Conservation (phyloP, 1,140 invertebrate species). For the Trissolcus basalis region DNA sequence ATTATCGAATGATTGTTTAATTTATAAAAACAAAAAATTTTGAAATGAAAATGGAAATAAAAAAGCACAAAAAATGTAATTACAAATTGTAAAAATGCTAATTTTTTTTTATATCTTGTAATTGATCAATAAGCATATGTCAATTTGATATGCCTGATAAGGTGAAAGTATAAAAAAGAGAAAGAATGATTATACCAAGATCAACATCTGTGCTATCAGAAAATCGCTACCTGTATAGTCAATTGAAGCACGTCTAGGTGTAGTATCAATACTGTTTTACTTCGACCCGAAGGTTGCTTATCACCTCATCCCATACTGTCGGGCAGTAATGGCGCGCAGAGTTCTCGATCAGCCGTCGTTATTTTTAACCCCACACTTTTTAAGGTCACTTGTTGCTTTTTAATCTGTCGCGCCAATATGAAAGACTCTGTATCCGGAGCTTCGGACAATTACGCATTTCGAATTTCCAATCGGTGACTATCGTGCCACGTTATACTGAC, state of each 20-base stretch:
- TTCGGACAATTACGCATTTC: slow-evolving; percentile 63
- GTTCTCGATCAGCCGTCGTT: slow-evolving; percentile 72
- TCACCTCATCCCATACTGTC: slow-evolving; percentile 62
- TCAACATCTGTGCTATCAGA: slow-evolving; percentile 29
- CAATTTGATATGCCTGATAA: too few species aligned
- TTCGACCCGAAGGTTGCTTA: slow-evolving; percentile 67
- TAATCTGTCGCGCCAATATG: slow-evolving; percentile 68
- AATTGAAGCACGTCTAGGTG: slow-evolving; percentile 51
- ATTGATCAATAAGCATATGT: too few species aligned
- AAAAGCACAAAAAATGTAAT: too few species aligned
- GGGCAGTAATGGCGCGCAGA: slow-evolving; percentile 65
- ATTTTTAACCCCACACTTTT: slow-evolving; percentile 73
- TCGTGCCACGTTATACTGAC: slow-evolving; percentile 51
- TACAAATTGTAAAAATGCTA: too few species aligned
- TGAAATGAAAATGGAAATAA: too few species aligned
- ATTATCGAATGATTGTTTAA: too few species aligned
- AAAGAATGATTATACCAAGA: slow-evolving; percentile 21
- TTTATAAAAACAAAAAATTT: too few species aligned
- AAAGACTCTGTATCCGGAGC: slow-evolving; percentile 61
- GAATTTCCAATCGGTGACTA: slow-evolving; percentile 63
- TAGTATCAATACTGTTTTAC: slow-evolving; percentile 61
- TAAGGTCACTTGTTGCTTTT: slow-evolving; percentile 76
- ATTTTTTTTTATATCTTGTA: too few species aligned
- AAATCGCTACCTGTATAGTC: slow-evolving; percentile 45
- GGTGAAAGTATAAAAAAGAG: neutral